Base-by-base conservation (phyloP, 2,888 invertebrate species). In the Eristalis intricaria region DNA sequence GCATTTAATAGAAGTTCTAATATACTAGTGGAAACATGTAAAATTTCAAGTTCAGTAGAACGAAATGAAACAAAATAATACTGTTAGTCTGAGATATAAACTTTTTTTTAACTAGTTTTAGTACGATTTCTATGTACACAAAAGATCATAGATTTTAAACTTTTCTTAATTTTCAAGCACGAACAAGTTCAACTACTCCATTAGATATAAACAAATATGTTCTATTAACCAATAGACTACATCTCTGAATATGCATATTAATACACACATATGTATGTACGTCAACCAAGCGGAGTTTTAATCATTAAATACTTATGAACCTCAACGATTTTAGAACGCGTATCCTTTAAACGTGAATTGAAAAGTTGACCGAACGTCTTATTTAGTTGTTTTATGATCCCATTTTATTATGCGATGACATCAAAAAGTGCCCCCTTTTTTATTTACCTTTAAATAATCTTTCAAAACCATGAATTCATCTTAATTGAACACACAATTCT, bases 401-500 rank as follows among this genome's bases (percentile, higher is more conserved):
- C 19, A 35, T 10, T 22, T 15, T 15, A 23, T 58, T n/a, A 15
- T 38, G 13, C 13, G 23, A 38, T 15, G 43, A 60, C 22, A 22
- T 69, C 56, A 43, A 43, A 43, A 23, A 29, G 35, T 23, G 35
- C n/a, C 26, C 56, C 26, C 26, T 15, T 70, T 66, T 40, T 70
- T 60, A 79, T 79, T 79, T 79, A 79, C 79, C 79, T 80, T 71
- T 66, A 66, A 60, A 60, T 15, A 60, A 73, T 50, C 23, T 60
- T 66, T 50, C 29, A n/a, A 71, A 29, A 58, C 61, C 56, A 26
- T 56, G 40, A 71, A 71, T 23, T 35, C 73, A 73, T 80, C 8
- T 68, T 73, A 40, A 73, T 8, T 35, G 61, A 32, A 66, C 73
- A 68, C 58, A 58, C 22, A 50, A 38, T 32, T 61, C 43, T 8